Evolutionary conservation across 2,113 vertebrate genomes (phyloP).

Genomic region (Sialia sialis): DNA sequence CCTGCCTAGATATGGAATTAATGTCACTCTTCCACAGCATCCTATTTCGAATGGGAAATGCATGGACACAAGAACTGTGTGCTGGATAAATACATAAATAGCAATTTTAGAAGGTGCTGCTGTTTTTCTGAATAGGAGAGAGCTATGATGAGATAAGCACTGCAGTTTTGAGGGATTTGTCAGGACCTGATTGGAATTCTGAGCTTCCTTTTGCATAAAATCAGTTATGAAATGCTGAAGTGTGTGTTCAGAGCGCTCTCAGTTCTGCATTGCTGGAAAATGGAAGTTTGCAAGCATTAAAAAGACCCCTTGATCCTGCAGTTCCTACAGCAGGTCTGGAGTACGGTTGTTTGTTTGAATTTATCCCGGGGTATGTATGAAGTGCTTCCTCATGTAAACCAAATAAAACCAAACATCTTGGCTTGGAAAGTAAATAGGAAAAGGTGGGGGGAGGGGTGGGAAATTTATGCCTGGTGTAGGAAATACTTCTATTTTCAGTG

Average conservation of each 20-base stretch:
- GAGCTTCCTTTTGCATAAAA: background rate
- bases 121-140: background rate
- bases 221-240: background rate
- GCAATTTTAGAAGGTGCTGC: background rate
- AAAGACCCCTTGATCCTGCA: background rate
- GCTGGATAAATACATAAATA: background rate
- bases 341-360: background rate
- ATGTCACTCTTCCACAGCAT: background rate
- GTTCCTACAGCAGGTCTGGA: background rate
- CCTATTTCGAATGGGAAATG: background rate
- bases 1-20: background rate
- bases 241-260: background rate
- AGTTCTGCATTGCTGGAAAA: background rate
- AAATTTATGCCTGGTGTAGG: background rate
- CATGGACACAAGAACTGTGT: background rate
- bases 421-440: background rate
- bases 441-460: accelerated
- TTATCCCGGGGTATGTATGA: background rate
- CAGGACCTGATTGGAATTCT: background rate
- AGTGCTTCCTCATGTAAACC: background rate
- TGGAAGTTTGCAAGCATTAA: background rate
- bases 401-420: background rate
- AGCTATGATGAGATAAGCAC: background rate
- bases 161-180: background rate
- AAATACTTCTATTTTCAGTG: background rate